A percentile compares a stretch with the other conserved stretches of the same genome.
phyloP scores from a whole-genome alignment of 2,888 invertebrate species.

The Rotaria magnacalcarata region DNA sequence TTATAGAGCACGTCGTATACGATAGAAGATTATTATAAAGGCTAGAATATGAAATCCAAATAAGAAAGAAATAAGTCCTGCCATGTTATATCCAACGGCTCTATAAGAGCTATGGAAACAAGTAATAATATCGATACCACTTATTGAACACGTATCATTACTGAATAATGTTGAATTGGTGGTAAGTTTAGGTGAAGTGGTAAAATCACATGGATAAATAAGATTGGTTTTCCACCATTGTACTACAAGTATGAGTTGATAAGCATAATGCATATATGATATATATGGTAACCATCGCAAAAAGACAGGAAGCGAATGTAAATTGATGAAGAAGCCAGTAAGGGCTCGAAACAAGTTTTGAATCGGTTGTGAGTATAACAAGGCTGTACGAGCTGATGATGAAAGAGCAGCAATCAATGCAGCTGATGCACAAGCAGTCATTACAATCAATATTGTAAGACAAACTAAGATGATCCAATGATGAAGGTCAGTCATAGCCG shows the following conservation, averaged over 20 bases:
- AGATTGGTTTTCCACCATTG: conserved; percentile 77
- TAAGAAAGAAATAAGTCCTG: neutral
- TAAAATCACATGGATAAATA: conserved; percentile 54
- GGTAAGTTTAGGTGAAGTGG: conserved; percentile 53
- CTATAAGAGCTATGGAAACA: neutral
- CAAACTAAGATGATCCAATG: neutral
- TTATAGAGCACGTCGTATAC: neutral
- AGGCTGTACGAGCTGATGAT: neutral
- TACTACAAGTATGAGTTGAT: conserved; percentile 79
- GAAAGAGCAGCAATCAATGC: neutral
- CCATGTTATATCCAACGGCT: neutral
- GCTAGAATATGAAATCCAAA: neutral
- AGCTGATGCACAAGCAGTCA: neutral
- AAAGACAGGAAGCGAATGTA: conserved; percentile 54
- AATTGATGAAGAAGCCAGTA: conserved; percentile 86
- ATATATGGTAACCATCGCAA: conserved; percentile 64
- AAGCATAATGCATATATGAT: conserved; percentile 86
- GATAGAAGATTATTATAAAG: neutral
- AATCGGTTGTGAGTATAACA: neutral
- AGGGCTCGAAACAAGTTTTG: conserved; percentile 83
- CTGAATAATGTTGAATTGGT: conserved; percentile 25
- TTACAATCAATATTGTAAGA: neutral
- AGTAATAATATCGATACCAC: conserved; percentile 35
- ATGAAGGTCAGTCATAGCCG: neutral
- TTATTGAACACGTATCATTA: neutral